Evolutionary conservation across 1,140 invertebrate genomes (phyloP), one percentile per base, ranked within the genome.

Genomic region (Euwallacea similis): DNA sequence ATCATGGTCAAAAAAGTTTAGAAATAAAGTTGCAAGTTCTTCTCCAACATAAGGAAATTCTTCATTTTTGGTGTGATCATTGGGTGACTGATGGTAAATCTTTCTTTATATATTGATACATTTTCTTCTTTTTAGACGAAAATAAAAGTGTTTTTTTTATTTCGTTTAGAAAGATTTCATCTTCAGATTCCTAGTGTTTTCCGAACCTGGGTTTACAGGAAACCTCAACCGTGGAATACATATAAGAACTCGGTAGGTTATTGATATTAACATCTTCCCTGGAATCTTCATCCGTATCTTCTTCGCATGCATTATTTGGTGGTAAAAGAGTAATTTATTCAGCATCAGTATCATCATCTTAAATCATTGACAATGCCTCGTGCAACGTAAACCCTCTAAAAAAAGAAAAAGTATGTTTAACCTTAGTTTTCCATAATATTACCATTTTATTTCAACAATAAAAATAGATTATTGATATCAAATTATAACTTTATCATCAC

Each of bases 171-270:
- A 0, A 11, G 7, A 46, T 46, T 11, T 46, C 44, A 11, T 46
- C 44, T 8, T 46, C 44, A 46, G 44, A 46, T 0, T 46, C 10
- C 56, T 7, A 62, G 41, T 15, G n/a, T n/a, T 56, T 42, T 67
- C 41, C n/a, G n/a, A n/a, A n/a, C n/a, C n/a, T n/a, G n/a, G n/a
- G n/a, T n/a, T n/a, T n/a, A n/a, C n/a, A n/a, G n/a, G n/a, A n/a
- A n/a, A n/a, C n/a, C n/a, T n/a, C n/a, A n/a, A n/a, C n/a, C n/a
- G n/a, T n/a, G n/a, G n/a, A n/a, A n/a, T n/a, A n/a, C n/a, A n/a
- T n/a, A n/a, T n/a, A n/a, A n/a, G n/a, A n/a, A n/a, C 54, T 65
- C 43, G 74, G 67, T 42, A 75, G 60, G 67, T 74, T 74, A 58
- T 75, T 66, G 41, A 66, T 55, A 42, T 10, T 62, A 42, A 75